Percentiles rank a stretch among this genome's conserved stretches.
These are phyloP conservation scores for Lucinisca nassula DNA, from an alignment of 2,888 invertebrate genomes.

Conservation along the genomic window DNA sequence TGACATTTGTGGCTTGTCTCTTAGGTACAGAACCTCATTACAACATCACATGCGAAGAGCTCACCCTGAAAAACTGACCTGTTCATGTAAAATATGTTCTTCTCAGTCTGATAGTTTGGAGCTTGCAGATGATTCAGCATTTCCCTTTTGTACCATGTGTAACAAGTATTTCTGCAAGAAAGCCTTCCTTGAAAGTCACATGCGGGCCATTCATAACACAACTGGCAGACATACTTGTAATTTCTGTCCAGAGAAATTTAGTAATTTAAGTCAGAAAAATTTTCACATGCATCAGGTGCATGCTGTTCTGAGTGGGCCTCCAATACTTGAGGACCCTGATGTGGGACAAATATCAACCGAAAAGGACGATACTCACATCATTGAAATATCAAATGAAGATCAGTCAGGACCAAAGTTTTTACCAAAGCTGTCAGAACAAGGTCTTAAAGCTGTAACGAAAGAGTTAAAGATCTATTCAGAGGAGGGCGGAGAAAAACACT, in stretches of 20 bases:
- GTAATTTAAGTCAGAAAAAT: constrained; percentile 11
- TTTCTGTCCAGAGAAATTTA: constrained; percentile 31
- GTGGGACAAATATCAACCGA: not conserved
- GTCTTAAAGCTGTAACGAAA: constrained; percentile 63
- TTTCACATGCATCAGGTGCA: constrained; percentile 38
- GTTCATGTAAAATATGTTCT: constrained; percentile 7
- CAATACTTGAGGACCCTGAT: not conserved
- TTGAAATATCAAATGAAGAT: constrained; percentile 6
- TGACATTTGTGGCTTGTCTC: not conserved
- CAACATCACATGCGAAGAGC: not conserved
- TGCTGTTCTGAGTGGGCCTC: constrained; percentile 1
- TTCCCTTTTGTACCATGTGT: not conserved
- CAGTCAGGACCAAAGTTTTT: constrained; percentile 38
- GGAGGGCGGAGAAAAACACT: constrained; percentile 34
- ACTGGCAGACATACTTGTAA: constrained; percentile 20
- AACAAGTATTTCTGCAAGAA: constrained; percentile 13
- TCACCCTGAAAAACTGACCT: not conserved
- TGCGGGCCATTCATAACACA: not conserved
- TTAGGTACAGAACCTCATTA: not conserved
- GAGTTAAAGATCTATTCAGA: constrained; percentile 45
- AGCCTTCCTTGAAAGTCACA: not conserved
- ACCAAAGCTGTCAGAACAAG: constrained; percentile 62
- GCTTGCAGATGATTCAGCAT: not conserved
- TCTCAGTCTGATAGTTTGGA: not conserved
- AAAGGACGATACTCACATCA: not conserved